Percentiles rank a stretch among this genome's conserved stretches.
Evolutionary conservation across 2,888 invertebrate species (phyloP).

Genomic region (Caenorhabditis afra): DNA sequence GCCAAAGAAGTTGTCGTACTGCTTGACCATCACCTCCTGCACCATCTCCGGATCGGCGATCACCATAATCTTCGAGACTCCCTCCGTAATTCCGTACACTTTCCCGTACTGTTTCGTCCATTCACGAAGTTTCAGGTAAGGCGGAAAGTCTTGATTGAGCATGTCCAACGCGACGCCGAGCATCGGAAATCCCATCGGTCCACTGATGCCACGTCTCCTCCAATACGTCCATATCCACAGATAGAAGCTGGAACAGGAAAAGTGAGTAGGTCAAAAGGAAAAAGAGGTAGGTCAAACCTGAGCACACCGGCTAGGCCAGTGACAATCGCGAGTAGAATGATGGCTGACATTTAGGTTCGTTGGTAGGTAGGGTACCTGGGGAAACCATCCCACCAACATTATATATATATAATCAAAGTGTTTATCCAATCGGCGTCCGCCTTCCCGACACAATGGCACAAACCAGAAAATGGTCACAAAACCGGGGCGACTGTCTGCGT

Average conservation of each 20-base stretch:
- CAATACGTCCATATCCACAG: slow-evolving; percentile 62
- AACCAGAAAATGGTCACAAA: slow-evolving; percentile 33
- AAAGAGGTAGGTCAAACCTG: slow-evolving; percentile 6
- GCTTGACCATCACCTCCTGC: slow-evolving; percentile 81
- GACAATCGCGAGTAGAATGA: neutral
- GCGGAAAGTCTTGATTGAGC: slow-evolving; percentile 5
- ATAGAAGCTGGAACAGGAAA: slow-evolving; percentile 57
- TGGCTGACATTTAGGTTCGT: too few relatives aligned
- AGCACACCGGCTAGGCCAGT: slow-evolving; percentile 5
- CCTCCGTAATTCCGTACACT: slow-evolving; percentile 67
- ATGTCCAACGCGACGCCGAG: slow-evolving; percentile 8
- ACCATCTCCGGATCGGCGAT: slow-evolving; percentile 81
- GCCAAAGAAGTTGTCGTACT: slow-evolving; percentile 81
- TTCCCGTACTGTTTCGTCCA: slow-evolving; percentile 71
- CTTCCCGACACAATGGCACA: neutral
- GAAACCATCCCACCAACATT: too few relatives aligned
- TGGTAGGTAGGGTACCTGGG: too few relatives aligned
- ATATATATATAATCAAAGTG: too few relatives aligned
- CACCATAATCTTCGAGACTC: slow-evolving; percentile 78
- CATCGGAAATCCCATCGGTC: slow-evolving; percentile 54
- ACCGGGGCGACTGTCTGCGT: slow-evolving; percentile 10
- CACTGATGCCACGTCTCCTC: slow-evolving; percentile 61
- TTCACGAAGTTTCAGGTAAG: slow-evolving; percentile 59
- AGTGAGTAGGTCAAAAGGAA: neutral
- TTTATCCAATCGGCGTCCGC: neutral